Conservation (phyloP, 2,113 vertebrate genomes). For the Edolisoma coerulescens region DNA sequence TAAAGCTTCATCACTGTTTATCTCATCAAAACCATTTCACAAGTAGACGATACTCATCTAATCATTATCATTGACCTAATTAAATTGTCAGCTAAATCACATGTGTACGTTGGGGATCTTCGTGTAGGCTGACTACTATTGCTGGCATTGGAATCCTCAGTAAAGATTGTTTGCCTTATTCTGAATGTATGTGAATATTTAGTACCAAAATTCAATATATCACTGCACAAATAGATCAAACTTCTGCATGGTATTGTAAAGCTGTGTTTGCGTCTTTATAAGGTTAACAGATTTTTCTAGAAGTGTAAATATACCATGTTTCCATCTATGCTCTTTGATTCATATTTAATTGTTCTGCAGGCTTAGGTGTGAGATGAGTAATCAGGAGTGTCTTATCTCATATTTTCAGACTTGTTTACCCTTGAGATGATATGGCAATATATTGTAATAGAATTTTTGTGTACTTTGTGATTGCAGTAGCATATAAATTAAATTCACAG, state of each 20-base stretch:
- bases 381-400: neutral
- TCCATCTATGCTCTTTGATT: neutral
- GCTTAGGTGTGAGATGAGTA: neutral
- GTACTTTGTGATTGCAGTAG: neutral
- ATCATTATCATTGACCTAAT: neutral
- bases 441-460: neutral
- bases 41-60: neutral
- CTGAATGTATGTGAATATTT: neutral
- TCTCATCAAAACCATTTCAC: neutral
- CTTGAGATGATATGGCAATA: neutral
- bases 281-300: neutral
- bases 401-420: slow-evolving; percentile 20
- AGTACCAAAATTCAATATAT: neutral
- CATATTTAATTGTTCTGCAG: neutral
- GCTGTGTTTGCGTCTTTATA: neutral
- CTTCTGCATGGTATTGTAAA: neutral
- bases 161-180: neutral
- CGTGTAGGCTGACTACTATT: neutral
- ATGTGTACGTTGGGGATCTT: neutral
- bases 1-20: neutral
- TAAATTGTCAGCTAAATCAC: neutral
- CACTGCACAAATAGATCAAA: neutral
- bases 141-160: neutral
- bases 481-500: slow-evolving; percentile 12
- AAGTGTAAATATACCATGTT: neutral